Conservation (phyloP, 1,140 invertebrate species). For the Colletes latitarsis region DNA sequence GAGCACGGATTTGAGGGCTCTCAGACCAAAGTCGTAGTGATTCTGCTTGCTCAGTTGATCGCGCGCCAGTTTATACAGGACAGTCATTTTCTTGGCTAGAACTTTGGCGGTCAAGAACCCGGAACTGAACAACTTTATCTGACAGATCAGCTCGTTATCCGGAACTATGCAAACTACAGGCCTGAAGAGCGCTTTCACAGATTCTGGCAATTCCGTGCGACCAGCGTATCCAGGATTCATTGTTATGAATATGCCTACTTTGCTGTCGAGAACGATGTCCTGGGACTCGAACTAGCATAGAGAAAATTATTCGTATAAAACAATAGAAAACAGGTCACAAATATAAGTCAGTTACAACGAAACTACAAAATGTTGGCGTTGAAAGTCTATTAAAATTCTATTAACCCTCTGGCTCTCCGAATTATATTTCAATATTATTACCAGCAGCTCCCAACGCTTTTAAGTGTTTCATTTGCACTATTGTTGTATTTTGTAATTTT, state of each 20-base stretch:
- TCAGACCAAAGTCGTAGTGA: slow-evolving; percentile 96
- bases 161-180: slow-evolving; percentile 95
- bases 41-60: slow-evolving; percentile 95
- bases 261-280: slow-evolving; percentile 90
- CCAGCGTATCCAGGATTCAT: slow-evolving; percentile 97
- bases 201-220: slow-evolving; percentile 93
- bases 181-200: slow-evolving; percentile 93
- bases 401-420: too few relatives aligned
- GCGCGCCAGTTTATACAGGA: slow-evolving; percentile 90
- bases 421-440: too few relatives aligned
- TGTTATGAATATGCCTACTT: slow-evolving; percentile 95
- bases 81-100: slow-evolving; percentile 96
- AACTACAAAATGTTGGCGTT: too few relatives aligned
- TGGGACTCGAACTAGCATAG: slow-evolving; percentile 89
- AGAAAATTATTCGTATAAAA: not conserved
- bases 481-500: too few relatives aligned
- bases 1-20: slow-evolving; percentile 93
- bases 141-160: slow-evolving; percentile 94
- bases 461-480: too few relatives aligned
- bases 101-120: slow-evolving; percentile 93
- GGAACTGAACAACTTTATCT: slow-evolving; percentile 95
- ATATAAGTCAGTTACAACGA: too few relatives aligned
- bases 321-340: too few relatives aligned
- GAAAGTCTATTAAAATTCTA: too few relatives aligned
- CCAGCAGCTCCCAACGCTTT: too few relatives aligned